Conservation (phyloP, 2,888 invertebrate species). For the Penaeus monodon region DNA sequence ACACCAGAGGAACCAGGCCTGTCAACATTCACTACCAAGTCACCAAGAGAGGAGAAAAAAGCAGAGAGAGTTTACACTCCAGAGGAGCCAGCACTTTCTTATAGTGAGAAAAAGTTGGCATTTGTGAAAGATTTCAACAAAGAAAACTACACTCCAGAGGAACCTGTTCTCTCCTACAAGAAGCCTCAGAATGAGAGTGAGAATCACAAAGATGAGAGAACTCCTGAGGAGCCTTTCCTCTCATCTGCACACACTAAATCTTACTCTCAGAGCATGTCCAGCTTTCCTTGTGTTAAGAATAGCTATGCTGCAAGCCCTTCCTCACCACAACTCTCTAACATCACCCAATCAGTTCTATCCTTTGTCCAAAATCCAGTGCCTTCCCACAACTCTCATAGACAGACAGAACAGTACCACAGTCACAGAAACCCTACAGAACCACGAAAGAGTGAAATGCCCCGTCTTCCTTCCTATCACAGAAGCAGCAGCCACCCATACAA, state of each 20-base stretch:
- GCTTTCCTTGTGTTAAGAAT: background rate
- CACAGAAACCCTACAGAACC: too few relatives aligned
- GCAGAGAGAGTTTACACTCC: background rate
- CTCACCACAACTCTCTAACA: constrained; percentile 32
- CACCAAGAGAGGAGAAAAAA: background rate
- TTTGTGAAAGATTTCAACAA: too few relatives aligned
- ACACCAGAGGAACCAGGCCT: constrained; percentile 16
- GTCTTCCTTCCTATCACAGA: too few relatives aligned
- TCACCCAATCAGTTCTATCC: background rate
- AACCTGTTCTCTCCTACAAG: constrained; percentile 31
- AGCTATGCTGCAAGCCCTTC: background rate
- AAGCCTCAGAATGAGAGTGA: background rate
- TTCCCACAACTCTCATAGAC: too few relatives aligned
- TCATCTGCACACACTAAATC: background rate
- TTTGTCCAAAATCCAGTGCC: too few relatives aligned
- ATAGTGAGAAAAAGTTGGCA: background rate
- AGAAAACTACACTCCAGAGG: constrained; percentile 20
- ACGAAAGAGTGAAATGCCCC: too few relatives aligned
- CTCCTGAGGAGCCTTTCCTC: background rate
- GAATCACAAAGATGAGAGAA: background rate
- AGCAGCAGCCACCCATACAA: too few relatives aligned
- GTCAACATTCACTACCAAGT: background rate
- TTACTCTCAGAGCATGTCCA: background rate
- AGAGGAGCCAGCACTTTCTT: constrained; percentile 5
- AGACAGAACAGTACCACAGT: too few relatives aligned